phyloP scores from a whole-genome alignment of 2,113 vertebrate genomes.

The Micronisus gabar region DNA sequence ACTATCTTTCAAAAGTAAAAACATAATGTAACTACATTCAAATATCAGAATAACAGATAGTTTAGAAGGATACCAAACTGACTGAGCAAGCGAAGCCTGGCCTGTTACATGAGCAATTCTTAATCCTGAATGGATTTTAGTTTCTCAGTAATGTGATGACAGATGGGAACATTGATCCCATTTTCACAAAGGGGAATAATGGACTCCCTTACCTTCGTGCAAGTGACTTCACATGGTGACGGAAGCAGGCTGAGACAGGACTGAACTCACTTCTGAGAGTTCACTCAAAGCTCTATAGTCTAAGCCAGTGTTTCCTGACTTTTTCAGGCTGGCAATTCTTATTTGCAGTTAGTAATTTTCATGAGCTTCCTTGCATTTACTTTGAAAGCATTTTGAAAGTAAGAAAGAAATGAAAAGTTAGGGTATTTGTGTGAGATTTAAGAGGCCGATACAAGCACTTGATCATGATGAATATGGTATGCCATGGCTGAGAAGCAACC shows the following conservation, averaged over 20 bases:
- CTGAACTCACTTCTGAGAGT: neutral
- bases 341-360: neutral
- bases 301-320: neutral
- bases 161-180: neutral
- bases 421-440: neutral
- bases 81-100: neutral
- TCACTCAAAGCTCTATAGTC: neutral
- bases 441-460: neutral
- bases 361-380: neutral
- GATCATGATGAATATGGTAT: neutral
- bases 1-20: neutral
- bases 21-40: neutral
- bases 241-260: neutral
- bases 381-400: neutral
- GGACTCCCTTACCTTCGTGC: neutral
- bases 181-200: neutral
- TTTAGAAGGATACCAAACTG: neutral
- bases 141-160: neutral
- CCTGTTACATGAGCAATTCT: neutral
- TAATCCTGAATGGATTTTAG: neutral
- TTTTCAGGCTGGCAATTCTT: neutral
- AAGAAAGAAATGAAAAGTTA: neutral
- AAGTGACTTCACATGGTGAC: neutral
- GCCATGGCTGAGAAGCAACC: neutral
- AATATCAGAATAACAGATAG: neutral